phyloP scores from a whole-genome alignment of 2,888 invertebrate genomes.

The Lutraria lutraria region DNA sequence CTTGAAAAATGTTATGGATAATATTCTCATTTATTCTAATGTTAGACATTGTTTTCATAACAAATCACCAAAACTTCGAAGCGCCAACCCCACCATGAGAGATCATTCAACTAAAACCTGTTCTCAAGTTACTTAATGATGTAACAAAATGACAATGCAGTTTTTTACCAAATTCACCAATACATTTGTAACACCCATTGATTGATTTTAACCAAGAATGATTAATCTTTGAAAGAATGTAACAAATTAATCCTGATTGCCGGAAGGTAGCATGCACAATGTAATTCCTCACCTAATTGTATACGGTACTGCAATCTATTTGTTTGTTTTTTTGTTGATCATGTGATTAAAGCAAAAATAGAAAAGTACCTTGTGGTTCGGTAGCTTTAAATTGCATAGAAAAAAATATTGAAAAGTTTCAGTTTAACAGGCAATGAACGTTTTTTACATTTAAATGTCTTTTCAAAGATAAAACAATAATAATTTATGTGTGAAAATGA shows the following conservation, averaged over 20 bases:
- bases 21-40: not conserved
- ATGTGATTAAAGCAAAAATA: slow-evolving; percentile 4
- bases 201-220: slow-evolving; percentile 17
- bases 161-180: not conserved
- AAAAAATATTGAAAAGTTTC: not conserved
- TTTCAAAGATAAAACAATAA: not conserved
- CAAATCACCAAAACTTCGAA: not conserved
- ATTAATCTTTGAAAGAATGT: slow-evolving; percentile 1
- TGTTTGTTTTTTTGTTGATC: not conserved
- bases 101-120: not conserved
- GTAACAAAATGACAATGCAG: slow-evolving; percentile 6
- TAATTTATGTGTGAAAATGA: too few relatives aligned
- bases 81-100: not conserved
- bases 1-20: not conserved
- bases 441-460: not conserved
- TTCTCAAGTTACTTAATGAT: not conserved
- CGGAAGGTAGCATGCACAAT: slow-evolving; percentile 2
- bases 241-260: slow-evolving; percentile 6
- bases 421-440: not conserved
- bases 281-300: not conserved
- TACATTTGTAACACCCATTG: not conserved
- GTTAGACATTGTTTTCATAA: slow-evolving; percentile 4
- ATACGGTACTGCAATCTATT: not conserved
- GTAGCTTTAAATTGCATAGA: not conserved
- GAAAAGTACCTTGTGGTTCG: not conserved